A percentile compares a stretch with the other conserved stretches of the same genome.
phyloP scores from a whole-genome alignment of 2,113 vertebrate species.

The Mola mola region DNA sequence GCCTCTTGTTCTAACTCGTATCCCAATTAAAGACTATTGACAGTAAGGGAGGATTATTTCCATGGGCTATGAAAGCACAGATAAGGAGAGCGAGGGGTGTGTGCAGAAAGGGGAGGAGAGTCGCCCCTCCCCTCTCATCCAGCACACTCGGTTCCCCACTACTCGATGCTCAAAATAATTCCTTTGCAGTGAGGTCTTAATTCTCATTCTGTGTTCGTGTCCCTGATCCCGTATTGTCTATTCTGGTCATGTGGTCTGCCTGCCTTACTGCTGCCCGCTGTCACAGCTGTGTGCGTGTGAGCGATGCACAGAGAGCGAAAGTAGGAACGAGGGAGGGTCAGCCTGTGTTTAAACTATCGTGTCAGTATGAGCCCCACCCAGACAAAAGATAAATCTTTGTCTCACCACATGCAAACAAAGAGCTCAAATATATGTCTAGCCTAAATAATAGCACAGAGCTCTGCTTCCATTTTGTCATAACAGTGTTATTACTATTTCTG shows the following conservation, averaged over 20 bases:
- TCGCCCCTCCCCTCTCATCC: not conserved
- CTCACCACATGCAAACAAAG: conserved; percentile 30
- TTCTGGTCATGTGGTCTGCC: conserved; percentile 67
- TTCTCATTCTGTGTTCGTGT: conserved; percentile 75
- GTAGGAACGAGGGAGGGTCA: conserved; percentile 38
- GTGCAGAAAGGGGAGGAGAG: conserved; percentile 45
- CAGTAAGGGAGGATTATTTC: conserved; percentile 49
- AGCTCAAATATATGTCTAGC: conserved; percentile 9
- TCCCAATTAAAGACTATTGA: conserved; percentile 64
- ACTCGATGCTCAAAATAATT: conserved; percentile 67
- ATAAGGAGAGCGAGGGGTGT: conserved; percentile 22
- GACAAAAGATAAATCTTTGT: conserved; percentile 34
- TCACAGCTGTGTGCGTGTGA: conserved; percentile 61
- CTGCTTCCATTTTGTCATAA: conserved; percentile 13
- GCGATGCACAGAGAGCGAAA: conserved; percentile 33
- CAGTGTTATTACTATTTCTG: conserved; percentile 19
- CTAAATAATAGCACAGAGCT: conserved; percentile 1
- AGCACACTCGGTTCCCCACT: conserved; percentile 33
- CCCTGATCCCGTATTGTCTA: conserved; percentile 69
- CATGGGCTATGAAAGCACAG: conserved; percentile 31
- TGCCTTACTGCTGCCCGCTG: conserved; percentile 64
- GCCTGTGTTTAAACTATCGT: conserved; percentile 39
- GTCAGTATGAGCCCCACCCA: conserved; percentile 38
- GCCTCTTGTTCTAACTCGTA: conserved; percentile 47
- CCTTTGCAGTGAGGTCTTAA: conserved; percentile 73